Evolutionary conservation across 2,113 vertebrate species (phyloP).

Genomic region (Gracilinanus agilis): DNA sequence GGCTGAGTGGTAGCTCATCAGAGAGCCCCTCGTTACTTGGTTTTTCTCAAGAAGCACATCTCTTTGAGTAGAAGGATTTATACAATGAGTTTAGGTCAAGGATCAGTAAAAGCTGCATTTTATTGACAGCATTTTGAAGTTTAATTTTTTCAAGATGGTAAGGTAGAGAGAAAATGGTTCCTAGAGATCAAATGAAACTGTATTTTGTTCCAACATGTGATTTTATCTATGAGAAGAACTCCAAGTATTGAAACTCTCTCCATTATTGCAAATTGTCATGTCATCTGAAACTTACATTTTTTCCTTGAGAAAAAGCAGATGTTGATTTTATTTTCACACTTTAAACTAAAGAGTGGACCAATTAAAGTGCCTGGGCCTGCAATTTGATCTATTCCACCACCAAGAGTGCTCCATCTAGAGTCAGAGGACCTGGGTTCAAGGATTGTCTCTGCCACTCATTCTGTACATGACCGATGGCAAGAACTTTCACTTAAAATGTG

Average conservation of each 20-base stretch:
- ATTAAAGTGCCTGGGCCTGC: background rate
- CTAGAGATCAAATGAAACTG: background rate
- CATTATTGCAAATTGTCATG: background rate
- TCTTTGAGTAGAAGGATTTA: conserved; percentile 33
- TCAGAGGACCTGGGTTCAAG: background rate
- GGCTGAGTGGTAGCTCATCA: background rate
- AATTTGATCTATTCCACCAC: background rate
- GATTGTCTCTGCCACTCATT: background rate
- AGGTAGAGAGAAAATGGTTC: background rate
- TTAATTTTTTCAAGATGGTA: background rate
- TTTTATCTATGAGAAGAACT: background rate
- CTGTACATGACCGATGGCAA: background rate
- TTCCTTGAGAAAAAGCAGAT: conserved; percentile 19
- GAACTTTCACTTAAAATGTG: background rate
- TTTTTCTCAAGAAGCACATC: conserved; percentile 28
- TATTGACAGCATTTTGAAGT: background rate
- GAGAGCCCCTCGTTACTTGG: background rate
- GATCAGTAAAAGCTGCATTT: background rate
- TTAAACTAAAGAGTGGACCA: background rate
- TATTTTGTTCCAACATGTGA: background rate
- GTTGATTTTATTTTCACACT: background rate
- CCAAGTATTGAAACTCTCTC: background rate
- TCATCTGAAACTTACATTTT: background rate
- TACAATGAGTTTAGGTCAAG: background rate
- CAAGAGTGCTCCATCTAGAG: background rate